Evolutionary conservation across 2,113 vertebrate species (phyloP).

Genomic region (Sebastes fasciatus): DNA sequence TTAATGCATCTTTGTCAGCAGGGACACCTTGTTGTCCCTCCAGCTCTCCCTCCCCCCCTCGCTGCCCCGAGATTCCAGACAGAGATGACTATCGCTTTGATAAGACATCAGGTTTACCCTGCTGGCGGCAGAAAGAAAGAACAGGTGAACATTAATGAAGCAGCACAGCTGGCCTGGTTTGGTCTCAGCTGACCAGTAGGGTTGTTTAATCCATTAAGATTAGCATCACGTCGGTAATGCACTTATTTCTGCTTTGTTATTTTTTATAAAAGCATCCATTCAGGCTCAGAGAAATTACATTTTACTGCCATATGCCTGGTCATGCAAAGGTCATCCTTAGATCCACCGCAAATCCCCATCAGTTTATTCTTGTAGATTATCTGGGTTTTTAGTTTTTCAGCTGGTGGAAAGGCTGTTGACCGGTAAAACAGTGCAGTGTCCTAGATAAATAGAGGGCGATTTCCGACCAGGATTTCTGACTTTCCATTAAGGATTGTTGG

Average conservation of each 20-base stretch:
- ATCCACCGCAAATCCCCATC: not conserved
- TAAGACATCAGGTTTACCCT: constrained; percentile 48
- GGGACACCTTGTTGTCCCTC: constrained; percentile 62
- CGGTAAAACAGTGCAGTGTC: not conserved
- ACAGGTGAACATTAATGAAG: not conserved
- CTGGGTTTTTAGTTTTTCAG: not conserved
- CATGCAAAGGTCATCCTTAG: not conserved
- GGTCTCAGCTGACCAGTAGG: constrained; percentile 48
- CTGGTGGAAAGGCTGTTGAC: not conserved
- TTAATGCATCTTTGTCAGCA: constrained; percentile 66
- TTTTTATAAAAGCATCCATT: constrained; percentile 24
- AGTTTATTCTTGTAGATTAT: not conserved
- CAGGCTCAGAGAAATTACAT: not conserved
- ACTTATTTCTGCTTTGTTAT: not conserved
- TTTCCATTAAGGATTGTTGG: constrained; percentile 3
- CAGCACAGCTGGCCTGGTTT: constrained; percentile 11
- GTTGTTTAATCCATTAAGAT: constrained; percentile 48
- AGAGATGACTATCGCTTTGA: constrained; percentile 31
- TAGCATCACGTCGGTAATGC: constrained; percentile 23
- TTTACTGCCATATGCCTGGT: constrained; percentile 29
- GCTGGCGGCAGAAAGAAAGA: not conserved
- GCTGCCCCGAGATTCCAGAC: constrained; percentile 30
- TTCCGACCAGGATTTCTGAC: constrained; percentile 10
- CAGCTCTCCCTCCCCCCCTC: not conserved
- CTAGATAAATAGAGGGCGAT: not conserved